These are phyloP conservation scores for Gadopsis bispinosus DNA, from an alignment of 2,797 vertebrate species.

Conservation along the genomic window DNA sequence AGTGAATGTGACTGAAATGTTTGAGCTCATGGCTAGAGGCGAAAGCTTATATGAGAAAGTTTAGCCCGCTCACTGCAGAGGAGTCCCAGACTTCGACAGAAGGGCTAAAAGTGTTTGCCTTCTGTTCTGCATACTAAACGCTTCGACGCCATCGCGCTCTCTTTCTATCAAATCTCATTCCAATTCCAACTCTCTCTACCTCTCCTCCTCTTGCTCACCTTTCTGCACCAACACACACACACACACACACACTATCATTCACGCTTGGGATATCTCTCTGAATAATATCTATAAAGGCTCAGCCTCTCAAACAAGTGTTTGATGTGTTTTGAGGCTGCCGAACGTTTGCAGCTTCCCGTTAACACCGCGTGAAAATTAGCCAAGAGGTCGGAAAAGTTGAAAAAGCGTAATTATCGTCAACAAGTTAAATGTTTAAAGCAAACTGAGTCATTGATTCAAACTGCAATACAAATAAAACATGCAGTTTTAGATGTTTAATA, in stretches of 20 bases:
- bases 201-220: no score
- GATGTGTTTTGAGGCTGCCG: conserved; percentile 26
- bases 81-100: conserved; percentile 75
- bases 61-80: conserved; percentile 72
- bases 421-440: not conserved
- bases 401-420: not conserved
- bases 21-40: conserved; percentile 73
- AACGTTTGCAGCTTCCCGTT: conserved; percentile 14
- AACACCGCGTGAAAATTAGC: conserved; percentile 7
- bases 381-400: not conserved
- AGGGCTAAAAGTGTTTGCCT: conserved; percentile 69
- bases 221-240: no score
- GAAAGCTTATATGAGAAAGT: conserved; percentile 77
- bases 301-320: conserved; percentile 8
- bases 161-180: conserved; percentile 54
- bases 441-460: not conserved
- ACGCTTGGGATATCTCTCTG: conserved; percentile 19
- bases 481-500: no score
- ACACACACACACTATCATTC: conserved; percentile 17
- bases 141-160: conserved; percentile 31
- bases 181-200: no score
- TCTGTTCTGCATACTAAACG: conserved; percentile 71
- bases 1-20: conserved; percentile 79
- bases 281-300: conserved; percentile 28
- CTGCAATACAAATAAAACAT: not conserved